Evolutionary conservation across 2,888 invertebrate species (phyloP).

Genomic region (Lycophotia porphyrea): DNA sequence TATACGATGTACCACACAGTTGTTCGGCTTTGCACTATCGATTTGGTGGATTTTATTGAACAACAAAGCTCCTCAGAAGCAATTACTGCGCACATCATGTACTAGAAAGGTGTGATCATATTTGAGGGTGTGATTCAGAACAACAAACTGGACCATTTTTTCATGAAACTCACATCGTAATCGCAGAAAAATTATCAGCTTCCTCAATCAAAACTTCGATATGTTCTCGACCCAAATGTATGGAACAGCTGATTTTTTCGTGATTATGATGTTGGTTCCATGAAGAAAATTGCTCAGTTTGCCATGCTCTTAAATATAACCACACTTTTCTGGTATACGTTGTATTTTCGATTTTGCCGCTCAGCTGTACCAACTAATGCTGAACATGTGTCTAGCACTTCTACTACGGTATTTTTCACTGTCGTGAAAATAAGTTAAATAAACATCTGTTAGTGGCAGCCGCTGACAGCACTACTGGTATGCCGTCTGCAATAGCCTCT

Average conservation of each 20-base stretch:
- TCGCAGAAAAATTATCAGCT: neutral
- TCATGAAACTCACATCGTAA: neutral
- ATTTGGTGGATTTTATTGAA: neutral
- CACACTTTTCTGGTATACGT: neutral
- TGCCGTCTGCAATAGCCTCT: neutral
- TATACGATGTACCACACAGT: neutral
- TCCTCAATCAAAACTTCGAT: neutral
- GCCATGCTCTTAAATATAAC: neutral
- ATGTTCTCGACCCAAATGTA: neutral
- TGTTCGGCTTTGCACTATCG: neutral
- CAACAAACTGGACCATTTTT: neutral
- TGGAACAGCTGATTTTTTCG: neutral
- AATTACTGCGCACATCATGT: neutral
- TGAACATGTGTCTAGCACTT: neutral
- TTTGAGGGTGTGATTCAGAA: neutral
- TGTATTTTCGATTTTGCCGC: neutral
- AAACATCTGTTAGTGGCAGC: neutral
- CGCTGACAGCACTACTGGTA: neutral
- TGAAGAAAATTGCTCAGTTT: neutral
- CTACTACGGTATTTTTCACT: neutral
- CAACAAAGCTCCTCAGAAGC: neutral
- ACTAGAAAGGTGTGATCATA: neutral
- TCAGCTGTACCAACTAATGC: neutral
- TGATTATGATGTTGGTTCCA: neutral
- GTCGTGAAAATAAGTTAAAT: neutral